These are phyloP conservation scores for Dicrurus megarhynchus DNA, from an alignment of 2,113 vertebrate genomes.

Conservation along the genomic window DNA sequence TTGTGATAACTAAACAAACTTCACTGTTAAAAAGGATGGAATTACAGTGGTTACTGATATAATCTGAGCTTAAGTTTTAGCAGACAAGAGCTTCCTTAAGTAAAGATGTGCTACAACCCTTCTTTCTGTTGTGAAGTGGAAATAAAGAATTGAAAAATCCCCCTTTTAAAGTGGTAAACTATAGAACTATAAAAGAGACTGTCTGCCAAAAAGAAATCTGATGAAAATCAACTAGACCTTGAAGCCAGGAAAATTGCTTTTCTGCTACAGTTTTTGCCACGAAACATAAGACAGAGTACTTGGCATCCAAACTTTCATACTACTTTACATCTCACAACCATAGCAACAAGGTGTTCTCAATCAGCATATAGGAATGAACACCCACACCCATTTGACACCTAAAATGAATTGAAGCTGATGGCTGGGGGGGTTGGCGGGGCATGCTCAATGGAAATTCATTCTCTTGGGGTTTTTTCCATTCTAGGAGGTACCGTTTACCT, in stretches of 20 bases:
- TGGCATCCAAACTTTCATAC: neutral
- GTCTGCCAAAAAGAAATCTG: neutral
- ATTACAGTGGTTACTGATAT: neutral
- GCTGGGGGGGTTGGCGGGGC: accelerated
- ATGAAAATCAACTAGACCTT: neutral
- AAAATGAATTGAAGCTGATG: neutral
- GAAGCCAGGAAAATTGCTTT: neutral
- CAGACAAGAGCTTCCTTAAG: neutral
- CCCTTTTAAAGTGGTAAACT: neutral
- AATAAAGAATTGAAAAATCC: neutral
- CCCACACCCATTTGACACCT: neutral
- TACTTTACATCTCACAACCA: neutral
- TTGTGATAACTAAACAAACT: neutral
- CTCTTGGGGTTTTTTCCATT: neutral
- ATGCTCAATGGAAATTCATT: neutral
- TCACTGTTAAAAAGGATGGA: neutral
- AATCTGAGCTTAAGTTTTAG: neutral
- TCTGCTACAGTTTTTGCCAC: neutral
- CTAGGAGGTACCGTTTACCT: neutral
- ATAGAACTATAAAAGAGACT: neutral
- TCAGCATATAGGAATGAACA: neutral
- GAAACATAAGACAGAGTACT: neutral
- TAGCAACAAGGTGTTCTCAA: neutral
- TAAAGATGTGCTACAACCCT: neutral
- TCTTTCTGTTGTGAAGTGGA: neutral